phyloP scores from a whole-genome alignment of 2,888 invertebrate genomes.

The Ennomos fuscantarius region DNA sequence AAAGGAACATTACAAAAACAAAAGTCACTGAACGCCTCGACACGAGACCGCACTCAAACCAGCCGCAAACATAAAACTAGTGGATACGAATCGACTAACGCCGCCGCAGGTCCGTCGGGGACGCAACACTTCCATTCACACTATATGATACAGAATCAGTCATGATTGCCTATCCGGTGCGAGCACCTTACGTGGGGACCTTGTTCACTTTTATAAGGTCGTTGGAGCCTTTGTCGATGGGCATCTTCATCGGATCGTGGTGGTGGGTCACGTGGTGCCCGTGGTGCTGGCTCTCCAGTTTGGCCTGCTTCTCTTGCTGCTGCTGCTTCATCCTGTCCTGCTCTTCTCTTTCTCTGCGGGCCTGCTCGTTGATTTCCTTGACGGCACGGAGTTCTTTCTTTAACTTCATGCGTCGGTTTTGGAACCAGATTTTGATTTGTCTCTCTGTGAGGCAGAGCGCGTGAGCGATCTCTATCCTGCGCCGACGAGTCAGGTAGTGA shows the following conservation, averaged over 20 bases:
- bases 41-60: slow-evolving; percentile 63
- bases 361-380: slow-evolving; percentile 97
- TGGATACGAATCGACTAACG: slow-evolving; percentile 82
- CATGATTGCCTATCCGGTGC: slow-evolving; percentile 71
- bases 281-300: slow-evolving; percentile 90
- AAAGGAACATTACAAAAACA: slow-evolving; percentile 80
- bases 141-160: slow-evolving; percentile 85
- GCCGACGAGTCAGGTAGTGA: slow-evolving; percentile 97
- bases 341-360: slow-evolving; percentile 94
- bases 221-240: slow-evolving; percentile 89
- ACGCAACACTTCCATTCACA: slow-evolving; percentile 82
- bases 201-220: slow-evolving; percentile 92
- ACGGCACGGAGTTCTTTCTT: slow-evolving; percentile 98
- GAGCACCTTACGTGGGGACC: slow-evolving; percentile 89
- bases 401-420: slow-evolving; percentile 98
- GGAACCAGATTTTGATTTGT: slow-evolving; percentile 99
- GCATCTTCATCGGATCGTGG: slow-evolving; percentile 90
- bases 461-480: slow-evolving; percentile 98
- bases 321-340: slow-evolving; percentile 96
- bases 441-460: slow-evolving; percentile 97
- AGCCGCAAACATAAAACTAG: slow-evolving; percentile 82
- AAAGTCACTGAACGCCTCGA: slow-evolving; percentile 72
- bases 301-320: slow-evolving; percentile 94
- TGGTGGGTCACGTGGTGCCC: slow-evolving; percentile 89
- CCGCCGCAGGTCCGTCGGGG: slow-evolving; percentile 71